These are phyloP conservation scores for Eublepharis macularius DNA, from an alignment of 2,113 vertebrate species.

Conservation along the genomic window DNA sequence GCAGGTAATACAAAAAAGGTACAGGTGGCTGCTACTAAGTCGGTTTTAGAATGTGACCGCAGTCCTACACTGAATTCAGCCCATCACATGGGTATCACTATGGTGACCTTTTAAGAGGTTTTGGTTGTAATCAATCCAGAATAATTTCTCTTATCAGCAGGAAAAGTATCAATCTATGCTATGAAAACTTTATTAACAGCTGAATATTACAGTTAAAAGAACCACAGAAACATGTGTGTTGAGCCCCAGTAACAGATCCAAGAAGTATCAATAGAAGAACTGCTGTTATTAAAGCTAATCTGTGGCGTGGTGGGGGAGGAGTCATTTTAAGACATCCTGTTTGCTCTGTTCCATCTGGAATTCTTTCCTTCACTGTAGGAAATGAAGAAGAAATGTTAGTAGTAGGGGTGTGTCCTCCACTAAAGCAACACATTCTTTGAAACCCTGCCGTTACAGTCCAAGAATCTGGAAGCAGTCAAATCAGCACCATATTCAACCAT, in stretches of 20 bases:
- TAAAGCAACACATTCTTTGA: conserved; percentile 20
- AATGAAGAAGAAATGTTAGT: conserved; percentile 27
- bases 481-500: neutral
- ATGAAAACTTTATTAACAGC: neutral
- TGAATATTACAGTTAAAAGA: neutral
- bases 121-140: neutral
- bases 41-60: neutral
- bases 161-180: neutral
- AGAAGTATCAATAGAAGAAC: neutral
- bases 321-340: conserved; percentile 23
- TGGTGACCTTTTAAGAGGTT: neutral
- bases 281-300: neutral
- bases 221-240: neutral
- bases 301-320: neutral
- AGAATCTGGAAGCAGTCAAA: conserved; percentile 21
- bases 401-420: conserved; percentile 19
- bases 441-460: neutral
- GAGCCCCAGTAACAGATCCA: neutral
- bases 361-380: conserved; percentile 17
- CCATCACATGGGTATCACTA: neutral
- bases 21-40: too few species aligned
- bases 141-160: neutral
- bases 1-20: neutral
- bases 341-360: conserved; percentile 30
- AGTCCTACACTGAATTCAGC: too few species aligned